Conservation (phyloP, 37 sponge, comb jelly and placozoan genomes). For the Aplysina aerophoba region DNA sequence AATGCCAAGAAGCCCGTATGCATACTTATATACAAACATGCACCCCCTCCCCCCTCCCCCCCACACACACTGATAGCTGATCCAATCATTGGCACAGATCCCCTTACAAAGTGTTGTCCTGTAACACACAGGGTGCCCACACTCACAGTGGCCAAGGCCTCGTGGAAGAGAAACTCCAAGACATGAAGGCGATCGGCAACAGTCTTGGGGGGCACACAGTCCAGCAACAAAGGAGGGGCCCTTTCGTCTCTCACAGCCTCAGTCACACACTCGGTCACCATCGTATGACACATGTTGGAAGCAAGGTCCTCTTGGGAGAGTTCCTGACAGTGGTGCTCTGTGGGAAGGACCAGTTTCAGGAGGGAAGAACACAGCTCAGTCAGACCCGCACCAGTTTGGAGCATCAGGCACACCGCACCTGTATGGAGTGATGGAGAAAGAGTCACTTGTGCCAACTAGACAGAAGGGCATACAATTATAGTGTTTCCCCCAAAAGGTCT, state of each 20-base stretch:
- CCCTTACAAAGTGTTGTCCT: neutral
- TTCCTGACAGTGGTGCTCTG: neutral
- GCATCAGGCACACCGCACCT: neutral
- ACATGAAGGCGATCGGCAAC: neutral
- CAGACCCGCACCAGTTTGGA: neutral
- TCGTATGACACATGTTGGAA: neutral
- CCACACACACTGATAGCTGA: neutral
- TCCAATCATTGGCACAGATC: neutral
- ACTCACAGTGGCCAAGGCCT: slow-evolving; percentile 13
- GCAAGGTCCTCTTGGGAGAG: neutral
- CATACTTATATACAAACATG: slow-evolving; percentile 8
- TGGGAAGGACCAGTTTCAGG: neutral
- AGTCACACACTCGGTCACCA: slow-evolving; percentile 3
- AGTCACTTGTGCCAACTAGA: too few relatives aligned
- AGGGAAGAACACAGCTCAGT: slow-evolving; percentile 1
- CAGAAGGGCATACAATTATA: too few relatives aligned
- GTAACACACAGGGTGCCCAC: neutral
- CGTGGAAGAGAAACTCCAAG: neutral
- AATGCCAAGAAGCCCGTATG: neutral
- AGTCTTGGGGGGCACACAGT: neutral
- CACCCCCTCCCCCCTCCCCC: neutral
- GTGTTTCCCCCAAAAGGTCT: too few relatives aligned
- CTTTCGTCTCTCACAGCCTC: neutral
- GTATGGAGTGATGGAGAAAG: neutral
- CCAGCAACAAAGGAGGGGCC: neutral